These are phyloP conservation scores for Chaetoderma sp. DNA, from an alignment of 2,888 invertebrate species.

Conservation along the genomic window DNA sequence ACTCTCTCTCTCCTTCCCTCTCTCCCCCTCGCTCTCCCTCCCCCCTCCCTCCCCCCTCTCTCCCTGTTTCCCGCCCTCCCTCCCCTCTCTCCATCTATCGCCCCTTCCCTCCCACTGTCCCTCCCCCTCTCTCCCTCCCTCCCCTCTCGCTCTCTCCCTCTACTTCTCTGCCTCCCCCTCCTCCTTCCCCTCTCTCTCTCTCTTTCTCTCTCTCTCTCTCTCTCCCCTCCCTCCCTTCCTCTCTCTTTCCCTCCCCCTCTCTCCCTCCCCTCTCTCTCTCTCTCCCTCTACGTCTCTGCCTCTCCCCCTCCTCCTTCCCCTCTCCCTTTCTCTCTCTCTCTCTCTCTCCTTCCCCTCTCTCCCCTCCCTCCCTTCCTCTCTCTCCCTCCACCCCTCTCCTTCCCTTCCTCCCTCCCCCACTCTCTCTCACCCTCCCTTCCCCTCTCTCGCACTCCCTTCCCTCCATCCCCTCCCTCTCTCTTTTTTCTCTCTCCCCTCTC, in stretches of 20 bases:
- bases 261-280: not conserved
- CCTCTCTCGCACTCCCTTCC: not conserved
- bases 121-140: too few species aligned
- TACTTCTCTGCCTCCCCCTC: constrained; percentile 16
- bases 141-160: constrained; percentile 19
- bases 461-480: not conserved
- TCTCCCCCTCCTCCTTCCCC: not conserved
- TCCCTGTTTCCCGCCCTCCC: too few species aligned
- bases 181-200: constrained; percentile 15
- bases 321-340: too few species aligned
- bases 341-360: not conserved
- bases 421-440: not conserved
- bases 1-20: too few species aligned
- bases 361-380: not conserved
- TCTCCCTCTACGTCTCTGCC: not conserved
- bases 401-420: not conserved
- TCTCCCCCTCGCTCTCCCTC: too few species aligned
- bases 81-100: too few species aligned
- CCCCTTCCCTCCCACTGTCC: too few species aligned
- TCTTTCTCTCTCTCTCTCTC: constrained; percentile 17
- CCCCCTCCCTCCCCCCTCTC: too few species aligned
- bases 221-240: not conserved
- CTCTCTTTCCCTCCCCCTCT: not conserved
- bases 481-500: constrained; percentile 4
- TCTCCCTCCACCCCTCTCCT: not conserved